Evolutionary conservation across 2,888 invertebrate species (phyloP), one percentile per base, ranked within the genome.

Genomic region (Nowickia ferox): DNA sequence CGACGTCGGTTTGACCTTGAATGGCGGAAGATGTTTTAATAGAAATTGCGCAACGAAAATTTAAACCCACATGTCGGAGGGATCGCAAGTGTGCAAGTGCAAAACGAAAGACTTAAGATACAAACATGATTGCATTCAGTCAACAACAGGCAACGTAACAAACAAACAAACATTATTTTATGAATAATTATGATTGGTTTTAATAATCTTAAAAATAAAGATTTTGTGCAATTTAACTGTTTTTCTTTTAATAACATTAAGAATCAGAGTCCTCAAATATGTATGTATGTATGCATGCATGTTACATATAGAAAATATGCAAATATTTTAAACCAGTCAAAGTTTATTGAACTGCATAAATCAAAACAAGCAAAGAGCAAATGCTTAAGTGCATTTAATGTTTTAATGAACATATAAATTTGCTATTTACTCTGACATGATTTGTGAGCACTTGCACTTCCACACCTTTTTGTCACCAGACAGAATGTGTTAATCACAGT

Each of bases 91-190:
- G 63, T 5, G 38, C 13, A 19, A 30, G 8, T 30, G 6, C 30
- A 51, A 79, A 77, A 71, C 78, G 51, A 84, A 87, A 87, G 84
- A 87, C 69, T 87, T 81, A 87, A 81, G 84, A 77, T 75, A 75
- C 78, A 75, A 57, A 81, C 81, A 59, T 48, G 22, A 19, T 19
- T 15, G 8, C 46, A 30, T 46, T 65, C 9, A 13, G 2, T 65
- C 9, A 46, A 9, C 9, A 46, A 9, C 65, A 22, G 22, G 22
- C 3, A 10, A 44, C 13, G n/a, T 9, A 40, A 17, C 17, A 74
- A n/a, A 1, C 2, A 22, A 40, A 17, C 30, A 30, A 30, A 30
- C 30, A 30, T 30, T 30, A 30, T 30, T 30, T 30, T 30, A 30
- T 30, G 6, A 30, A 6, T 30, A 30, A 30, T 30, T 30, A 6